Conservation (phyloP, 2,888 invertebrate genomes). For the Pheosia tremula region DNA sequence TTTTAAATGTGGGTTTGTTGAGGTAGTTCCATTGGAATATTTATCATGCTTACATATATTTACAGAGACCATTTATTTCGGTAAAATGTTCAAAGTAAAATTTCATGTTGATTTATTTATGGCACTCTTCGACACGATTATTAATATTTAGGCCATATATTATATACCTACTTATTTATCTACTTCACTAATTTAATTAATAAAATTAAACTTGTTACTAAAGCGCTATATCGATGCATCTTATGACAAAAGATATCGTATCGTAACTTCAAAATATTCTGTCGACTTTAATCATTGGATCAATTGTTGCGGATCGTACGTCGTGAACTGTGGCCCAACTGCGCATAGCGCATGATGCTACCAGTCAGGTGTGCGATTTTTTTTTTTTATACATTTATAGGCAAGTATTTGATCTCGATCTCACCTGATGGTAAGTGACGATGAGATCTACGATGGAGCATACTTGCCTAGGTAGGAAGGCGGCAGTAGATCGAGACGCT, state of each 20-base stretch:
- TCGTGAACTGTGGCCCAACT: slow-evolving; percentile 39
- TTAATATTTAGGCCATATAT: no score
- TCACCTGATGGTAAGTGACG: no score
- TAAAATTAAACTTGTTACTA: neutral
- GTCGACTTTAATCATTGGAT: slow-evolving; percentile 4
- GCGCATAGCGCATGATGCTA: slow-evolving; percentile 42
- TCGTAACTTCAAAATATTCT: slow-evolving; percentile 7
- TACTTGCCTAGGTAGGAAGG: no score
- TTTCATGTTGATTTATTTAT: no score
- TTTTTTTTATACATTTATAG: no score
- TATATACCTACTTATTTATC: no score
- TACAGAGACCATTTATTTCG: no score
- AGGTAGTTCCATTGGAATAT: neutral
- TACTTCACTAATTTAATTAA: neutral
- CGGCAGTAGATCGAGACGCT: no score
- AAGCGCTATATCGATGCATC: neutral
- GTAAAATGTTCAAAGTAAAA: no score
- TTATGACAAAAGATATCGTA: neutral
- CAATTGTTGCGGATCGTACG: slow-evolving; percentile 17
- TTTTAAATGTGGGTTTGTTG: neutral
- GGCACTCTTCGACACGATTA: no score
- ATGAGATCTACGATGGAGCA: no score
- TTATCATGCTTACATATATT: neutral
- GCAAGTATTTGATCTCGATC: no score
- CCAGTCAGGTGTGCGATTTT: slow-evolving; percentile 32